Evolutionary conservation across 2,888 invertebrate species (phyloP), one percentile per base, ranked within the genome.

Genomic region (Nomada fucata): DNA sequence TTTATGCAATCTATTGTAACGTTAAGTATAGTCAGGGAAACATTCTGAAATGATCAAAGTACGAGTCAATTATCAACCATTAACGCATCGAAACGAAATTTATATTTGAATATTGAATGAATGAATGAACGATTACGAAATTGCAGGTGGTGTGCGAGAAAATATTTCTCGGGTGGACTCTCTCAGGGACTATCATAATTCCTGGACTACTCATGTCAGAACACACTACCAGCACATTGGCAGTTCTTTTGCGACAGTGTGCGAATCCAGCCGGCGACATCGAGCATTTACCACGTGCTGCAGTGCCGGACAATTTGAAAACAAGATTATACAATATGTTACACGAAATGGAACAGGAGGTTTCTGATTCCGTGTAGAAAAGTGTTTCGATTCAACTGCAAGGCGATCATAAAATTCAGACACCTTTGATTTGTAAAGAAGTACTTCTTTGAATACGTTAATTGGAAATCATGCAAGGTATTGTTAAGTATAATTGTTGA

Each of bases 131-230:
- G n/a, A 18, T 55, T 23, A 26, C 42, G 4, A 23, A 1, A 57
- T 89, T 89, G 29, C 95, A 97, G 95, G 95, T 96, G 53, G 94
- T 96, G 42, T 96, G 96, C 89, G 96, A 96, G 89, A 95, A 95
- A 86, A 95, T 96, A 86, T 96, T 96, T 91, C 94, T 96, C 52
- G 96, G 96, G 0, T 96, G 96, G 96, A 94, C 95, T 42, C 94
- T 95, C 89, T 95, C 95, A 1, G 95, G 95, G 53, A 94, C 95
- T 53, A 93, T 96, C 59, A 94, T 96, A 87, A 94, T 96, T 79
- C 96, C 96, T 20, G 96, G 96, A 0, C 90, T 96, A 75, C 91
- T 96, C 36, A 94, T 96, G 94, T 95, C 96, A 0, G 94, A 95
- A 70, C 94, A 95, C 81, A 95, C 96, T 0, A 95, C 96, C 1